phyloP scores from a whole-genome alignment of 2,797 vertebrate species.

The Rhinella marina region DNA sequence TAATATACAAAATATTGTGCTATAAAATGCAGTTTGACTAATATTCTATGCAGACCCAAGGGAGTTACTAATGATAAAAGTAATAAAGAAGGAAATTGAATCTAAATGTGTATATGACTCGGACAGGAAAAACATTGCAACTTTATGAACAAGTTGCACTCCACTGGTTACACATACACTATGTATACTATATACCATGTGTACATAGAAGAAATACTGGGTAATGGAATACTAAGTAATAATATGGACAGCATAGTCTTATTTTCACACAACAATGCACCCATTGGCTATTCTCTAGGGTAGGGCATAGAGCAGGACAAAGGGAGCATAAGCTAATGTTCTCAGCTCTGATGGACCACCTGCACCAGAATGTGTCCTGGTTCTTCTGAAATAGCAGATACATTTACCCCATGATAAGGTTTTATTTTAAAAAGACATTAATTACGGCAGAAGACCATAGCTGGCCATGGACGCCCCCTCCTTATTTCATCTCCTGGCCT shows the following conservation, averaged over 20 bases:
- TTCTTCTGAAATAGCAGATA: slow-evolving; percentile 1
- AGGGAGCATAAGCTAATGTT: not conserved
- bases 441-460: not conserved
- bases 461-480: not conserved
- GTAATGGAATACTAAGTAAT: not conserved
- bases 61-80: not conserved
- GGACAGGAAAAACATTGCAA: not conserved
- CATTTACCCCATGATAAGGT: slow-evolving; percentile 5
- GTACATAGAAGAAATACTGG: not conserved
- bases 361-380: slow-evolving; percentile 28
- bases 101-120: not conserved
- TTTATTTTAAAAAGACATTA: slow-evolving; percentile 14
- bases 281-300: slow-evolving; percentile 18
- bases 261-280: slow-evolving; percentile 14
- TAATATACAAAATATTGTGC: not conserved
- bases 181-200: not conserved
- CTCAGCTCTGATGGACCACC: slow-evolving; percentile 28
- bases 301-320: not conserved
- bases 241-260: not conserved
- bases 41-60: not conserved
- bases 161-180: not conserved
- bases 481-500: slow-evolving; percentile 16
- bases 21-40: not conserved
- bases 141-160: not conserved
- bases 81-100: not conserved